Conservation (phyloP, 1,140 invertebrate genomes). For the Drosophila repletoides region DNA sequence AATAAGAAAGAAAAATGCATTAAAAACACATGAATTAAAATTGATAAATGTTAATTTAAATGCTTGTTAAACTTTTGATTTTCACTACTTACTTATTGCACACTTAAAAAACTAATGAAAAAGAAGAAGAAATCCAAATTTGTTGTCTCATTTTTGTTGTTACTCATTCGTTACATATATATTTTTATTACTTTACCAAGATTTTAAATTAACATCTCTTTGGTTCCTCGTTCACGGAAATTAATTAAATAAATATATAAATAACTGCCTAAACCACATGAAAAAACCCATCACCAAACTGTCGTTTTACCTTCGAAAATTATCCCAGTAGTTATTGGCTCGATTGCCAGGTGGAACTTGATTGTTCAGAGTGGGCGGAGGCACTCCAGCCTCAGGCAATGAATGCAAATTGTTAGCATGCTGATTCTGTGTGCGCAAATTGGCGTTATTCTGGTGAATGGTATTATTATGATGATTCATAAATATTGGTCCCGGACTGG, state of each 20-base stretch:
- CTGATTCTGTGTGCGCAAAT: slow-evolving; percentile 77
- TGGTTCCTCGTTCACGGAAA: slow-evolving; percentile 23
- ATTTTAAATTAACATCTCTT: slow-evolving; percentile 41
- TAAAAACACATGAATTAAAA: not conserved
- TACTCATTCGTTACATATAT: slow-evolving; percentile 18
- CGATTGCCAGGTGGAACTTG: slow-evolving; percentile 93
- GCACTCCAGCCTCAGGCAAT: slow-evolving; percentile 45
- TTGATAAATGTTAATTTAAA: not conserved
- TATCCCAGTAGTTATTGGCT: slow-evolving; percentile 96
- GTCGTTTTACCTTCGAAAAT: slow-evolving; percentile 90
- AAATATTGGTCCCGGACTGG: slow-evolving; percentile 75
- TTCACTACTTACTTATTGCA: slow-evolving; percentile 20
- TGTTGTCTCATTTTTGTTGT: slow-evolving; percentile 13
- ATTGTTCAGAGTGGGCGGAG: slow-evolving; percentile 88
- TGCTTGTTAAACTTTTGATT: not conserved
- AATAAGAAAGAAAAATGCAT: too few relatives aligned
- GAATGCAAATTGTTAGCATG: slow-evolving; percentile 74
- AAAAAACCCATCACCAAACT: slow-evolving; percentile 30
- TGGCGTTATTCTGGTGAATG: slow-evolving; percentile 78
- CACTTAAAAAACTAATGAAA: not conserved
- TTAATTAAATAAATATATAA: slow-evolving; percentile 8
- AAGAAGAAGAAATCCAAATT: slow-evolving; percentile 22
- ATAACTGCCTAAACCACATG: slow-evolving; percentile 13
- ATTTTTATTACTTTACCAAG: slow-evolving; percentile 30
- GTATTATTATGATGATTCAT: slow-evolving; percentile 82